Evolutionary conservation across 23 tunicate species (phyloP), one percentile per base, ranked within the genome.

Genomic region (Diplosoma virens): DNA sequence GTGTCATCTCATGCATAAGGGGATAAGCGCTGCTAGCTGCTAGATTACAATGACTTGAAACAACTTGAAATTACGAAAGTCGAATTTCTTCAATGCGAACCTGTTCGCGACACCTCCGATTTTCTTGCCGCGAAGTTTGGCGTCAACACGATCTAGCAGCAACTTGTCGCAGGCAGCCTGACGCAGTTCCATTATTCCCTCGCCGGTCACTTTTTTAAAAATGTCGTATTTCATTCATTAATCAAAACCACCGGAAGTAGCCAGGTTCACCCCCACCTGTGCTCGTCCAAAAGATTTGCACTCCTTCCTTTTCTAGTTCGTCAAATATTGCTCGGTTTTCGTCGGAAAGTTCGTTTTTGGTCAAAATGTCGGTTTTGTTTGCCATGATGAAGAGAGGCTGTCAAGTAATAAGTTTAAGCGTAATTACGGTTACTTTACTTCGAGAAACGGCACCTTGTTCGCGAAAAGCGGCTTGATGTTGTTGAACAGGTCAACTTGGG

Each of bases 381-480:
- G 89, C 90, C 99, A 94, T 94, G 58, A 94, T 85, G 67, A 77
- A 94, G 59, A 94, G 61, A 20, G 99, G 99, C 90, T 85, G 76
- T 18, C 64, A 9, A 56, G 5, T 9, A 5, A 21, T 16, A 9
- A 56, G 64, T 41, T 41, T 41, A 41, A 7, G 50, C 50, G 50
- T 7, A 7, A 41, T 9, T 7, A 9, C 11, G 9, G 50, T 41
- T 14, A 41, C 11, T 9, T 41, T 41, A 41, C 50, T 41, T 7
- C 50, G 11, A 41, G 50, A 9, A 41, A 9, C 50, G 14, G 9
- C 25, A 89, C 96, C 84, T 93, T 93, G 41, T 93, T 93, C 4
- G 82, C 78, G 67, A 93, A 93, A 0, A 94, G 59, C 2, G 99
- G 99, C 34, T 83, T 79, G 23, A 94, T 94, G 73, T 94, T 88